phyloP scores from a whole-genome alignment of 2,888 invertebrate genomes.

The Brenthis ino region DNA sequence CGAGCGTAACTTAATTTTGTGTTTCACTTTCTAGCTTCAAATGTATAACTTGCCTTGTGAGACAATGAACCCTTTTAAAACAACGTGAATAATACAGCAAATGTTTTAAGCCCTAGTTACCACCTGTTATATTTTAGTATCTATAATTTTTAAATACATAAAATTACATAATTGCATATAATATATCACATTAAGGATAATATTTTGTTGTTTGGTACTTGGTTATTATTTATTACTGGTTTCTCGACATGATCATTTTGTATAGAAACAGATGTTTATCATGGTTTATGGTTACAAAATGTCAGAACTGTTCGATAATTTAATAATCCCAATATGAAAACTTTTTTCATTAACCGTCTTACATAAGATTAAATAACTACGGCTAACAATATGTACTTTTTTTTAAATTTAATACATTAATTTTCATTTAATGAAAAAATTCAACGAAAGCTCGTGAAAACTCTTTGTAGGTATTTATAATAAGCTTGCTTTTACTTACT shows the following conservation, averaged over 20 bases:
- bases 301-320: no score
- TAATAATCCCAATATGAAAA: no score
- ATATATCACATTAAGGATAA: no score
- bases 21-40: conserved; percentile 15
- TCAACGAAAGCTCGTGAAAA: conserved; percentile 26
- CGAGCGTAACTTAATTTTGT: conserved; percentile 5
- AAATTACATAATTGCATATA: no score
- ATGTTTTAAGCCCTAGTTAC: background rate
- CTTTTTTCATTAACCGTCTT: no score
- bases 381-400: background rate
- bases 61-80: conserved; percentile 12
- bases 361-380: background rate
- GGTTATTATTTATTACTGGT: no score
- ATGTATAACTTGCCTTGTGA: conserved; percentile 1
- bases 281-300: no score
- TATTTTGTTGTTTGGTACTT: no score
- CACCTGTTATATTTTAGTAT: background rate
- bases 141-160: background rate
- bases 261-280: no score
- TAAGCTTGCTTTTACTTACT: conserved; percentile 68
- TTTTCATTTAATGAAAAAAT: conserved; percentile 44
- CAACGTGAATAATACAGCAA: background rate
- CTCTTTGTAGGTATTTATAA: conserved; percentile 41
- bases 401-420: background rate
- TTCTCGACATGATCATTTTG: no score